Evolutionary conservation across 2,888 invertebrate genomes (phyloP).

Genomic region (Tricholauxania praeusta): DNA sequence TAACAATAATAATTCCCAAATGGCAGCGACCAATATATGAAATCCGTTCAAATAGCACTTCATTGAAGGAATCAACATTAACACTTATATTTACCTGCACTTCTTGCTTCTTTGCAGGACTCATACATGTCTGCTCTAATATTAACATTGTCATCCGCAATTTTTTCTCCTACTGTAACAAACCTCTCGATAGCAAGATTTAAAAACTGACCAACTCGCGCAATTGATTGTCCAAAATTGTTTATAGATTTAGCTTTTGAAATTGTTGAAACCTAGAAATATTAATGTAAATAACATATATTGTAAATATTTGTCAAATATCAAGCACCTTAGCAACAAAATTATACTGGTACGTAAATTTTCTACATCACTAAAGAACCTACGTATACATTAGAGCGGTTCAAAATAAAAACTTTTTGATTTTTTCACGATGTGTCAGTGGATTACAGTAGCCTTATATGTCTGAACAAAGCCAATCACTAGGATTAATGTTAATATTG

Average conservation of each 20-base stretch:
- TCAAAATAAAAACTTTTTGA: too few relatives aligned
- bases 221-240: constrained; percentile 47
- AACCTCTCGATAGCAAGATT: constrained; percentile 97
- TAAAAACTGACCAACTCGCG: constrained; percentile 93
- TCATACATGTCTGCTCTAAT: constrained; percentile 98
- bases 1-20: too few relatives aligned
- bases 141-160: constrained; percentile 98
- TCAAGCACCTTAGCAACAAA: too few relatives aligned
- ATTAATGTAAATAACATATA: constrained; percentile 31
- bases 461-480: too few relatives aligned
- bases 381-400: too few relatives aligned
- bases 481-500: too few relatives aligned
- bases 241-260: not conserved
- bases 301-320: not conserved
- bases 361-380: too few relatives aligned
- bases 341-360: too few relatives aligned
- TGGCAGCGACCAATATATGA: too few relatives aligned
- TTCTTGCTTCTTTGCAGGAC: constrained; percentile 96
- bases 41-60: too few relatives aligned
- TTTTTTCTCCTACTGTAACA: constrained; percentile 97
- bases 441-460: too few relatives aligned
- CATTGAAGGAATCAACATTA: not conserved
- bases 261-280: constrained; percentile 37
- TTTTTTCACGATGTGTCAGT: too few relatives aligned
- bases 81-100: constrained; percentile 80